Base-by-base conservation (phyloP, 2,888 invertebrate genomes). In the Epirrhoe alternata region DNA sequence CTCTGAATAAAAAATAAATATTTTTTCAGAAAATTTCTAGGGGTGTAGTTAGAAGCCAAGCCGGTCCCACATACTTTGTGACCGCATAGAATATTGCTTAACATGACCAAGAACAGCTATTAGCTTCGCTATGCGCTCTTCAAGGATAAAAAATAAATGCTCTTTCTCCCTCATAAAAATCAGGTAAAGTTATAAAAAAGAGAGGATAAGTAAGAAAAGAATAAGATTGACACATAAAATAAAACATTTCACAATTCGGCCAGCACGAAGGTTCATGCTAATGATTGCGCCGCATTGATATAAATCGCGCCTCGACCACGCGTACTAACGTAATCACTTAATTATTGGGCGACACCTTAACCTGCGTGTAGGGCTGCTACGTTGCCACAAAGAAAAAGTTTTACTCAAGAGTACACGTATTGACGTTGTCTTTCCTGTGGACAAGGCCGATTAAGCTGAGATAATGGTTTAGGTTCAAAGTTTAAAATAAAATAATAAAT, bases 261-360 rank as follows among this genome's bases (percentile, higher is more conserved):
- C 31, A 59, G 59, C 63, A 63, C 63, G 63, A 56, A 60, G 47
- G 61, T n/a, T 51, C 76, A 75, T 76, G 83, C 82, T 89, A 88
- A 88, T 87, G 86, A 82, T 81, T 76, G 79, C 49, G 76, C 82
- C 77, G 77, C 87, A 81, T 81, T 87, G 92, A 91, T 92, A 92
- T 84, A 90, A 90, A 92, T 92, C 92, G 88, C 82, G 74, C 76
- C 73, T 66, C 31, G 77, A 87, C 86, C 92, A 91, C 91, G 90
- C 89, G 89, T 86, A 83, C 79, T 86, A 85, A 85, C 89, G 86
- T 92, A 92, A 92, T 90, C 92, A 91, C 92, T 92, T 92, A 90
- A 92, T 92, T 92, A 90, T 90, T 89, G 86, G 85, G 88, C 90
- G 89, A 92, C 92, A 91, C 90, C 87, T 91, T 79, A 70, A 68